Conservation (phyloP, 2,113 vertebrate species). For the Mola mola region DNA sequence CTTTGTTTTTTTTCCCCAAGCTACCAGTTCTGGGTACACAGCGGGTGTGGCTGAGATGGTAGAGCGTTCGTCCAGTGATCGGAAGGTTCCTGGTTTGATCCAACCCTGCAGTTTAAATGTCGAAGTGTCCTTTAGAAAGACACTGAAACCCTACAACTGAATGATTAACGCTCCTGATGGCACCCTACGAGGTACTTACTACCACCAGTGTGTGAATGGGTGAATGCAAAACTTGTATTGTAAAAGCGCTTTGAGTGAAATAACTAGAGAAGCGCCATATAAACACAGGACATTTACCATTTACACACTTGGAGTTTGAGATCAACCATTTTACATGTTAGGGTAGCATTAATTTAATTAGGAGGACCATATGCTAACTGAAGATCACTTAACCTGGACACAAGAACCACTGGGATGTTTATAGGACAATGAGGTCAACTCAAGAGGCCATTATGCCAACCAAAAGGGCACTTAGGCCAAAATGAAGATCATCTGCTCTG, state of each 20-base stretch:
- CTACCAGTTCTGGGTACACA: background rate
- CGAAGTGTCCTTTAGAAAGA: too few species aligned
- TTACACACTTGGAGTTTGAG: too few species aligned
- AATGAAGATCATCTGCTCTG: constrained; percentile 14
- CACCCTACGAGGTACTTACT: too few species aligned
- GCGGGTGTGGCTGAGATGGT: background rate
- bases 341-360: background rate
- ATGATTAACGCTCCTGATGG: too few species aligned
- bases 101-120: background rate
- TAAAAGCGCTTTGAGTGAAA: too few species aligned
- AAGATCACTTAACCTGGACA: constrained; percentile 19
- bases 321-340: background rate
- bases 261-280: too few species aligned
- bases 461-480: constrained; percentile 8
- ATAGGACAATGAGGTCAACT: constrained; percentile 14
- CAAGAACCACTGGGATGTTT: background rate
- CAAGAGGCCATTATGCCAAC: constrained; percentile 14
- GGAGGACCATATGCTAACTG: constrained; percentile 22
- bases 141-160: too few species aligned
- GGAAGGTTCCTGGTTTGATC: too few species aligned
- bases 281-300: too few species aligned
- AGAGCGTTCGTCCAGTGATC: too few species aligned
- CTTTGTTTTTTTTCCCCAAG: background rate
- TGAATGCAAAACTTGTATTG: too few species aligned
- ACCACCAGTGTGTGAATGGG: too few species aligned